Evolutionary conservation across 2,113 vertebrate genomes (phyloP), one percentile per base, ranked within the genome.

Genomic region (Phylloscopus whistleri): DNA sequence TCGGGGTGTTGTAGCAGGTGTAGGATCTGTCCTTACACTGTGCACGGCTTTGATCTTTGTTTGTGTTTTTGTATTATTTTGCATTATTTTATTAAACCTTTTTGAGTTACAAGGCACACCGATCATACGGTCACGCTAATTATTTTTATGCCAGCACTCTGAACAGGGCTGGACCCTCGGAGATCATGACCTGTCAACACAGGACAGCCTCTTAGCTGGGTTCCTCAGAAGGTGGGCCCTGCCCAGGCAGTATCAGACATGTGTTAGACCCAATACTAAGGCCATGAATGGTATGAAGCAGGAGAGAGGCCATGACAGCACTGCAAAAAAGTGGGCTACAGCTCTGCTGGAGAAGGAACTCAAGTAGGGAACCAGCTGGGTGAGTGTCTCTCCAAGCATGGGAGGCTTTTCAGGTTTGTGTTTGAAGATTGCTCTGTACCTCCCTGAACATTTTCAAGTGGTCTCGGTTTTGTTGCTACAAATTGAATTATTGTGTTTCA

Each of bases 261-360:
- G 14, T 30, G 18, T 60, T 28, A 63, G 23, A 69, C 28, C 27
- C 28, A 11, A 4, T 3, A 35, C 12, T 3, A 1, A 41, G 63
- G 49, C 22, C 16, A 13, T 0, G 0, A 19, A 26, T 55, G 46
- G 13, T 7, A 6, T 0, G 0, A 43, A 67, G n/a, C 33, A 53
- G 51, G 51, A 58, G 53, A 20, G 8, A 28, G 28, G 19, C 6
- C 3, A 1, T 37, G 33, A 46, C 18, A 10, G 5, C 1, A 1
- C 39, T 79, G 58, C n/a, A n/a, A 20, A 64, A 41, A 48, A 44
- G 7, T 16, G 19, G 35, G 20, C 23, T 49, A 11, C 9, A 80
- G 20, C 46, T 92, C 59, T 79, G 26, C n/a, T 58, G 0, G 1
- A 79, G n/a, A 13, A 79, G n/a, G 18, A 79, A 14, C 1, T 1